These are phyloP conservation scores for Porites australiensis DNA, from an alignment of 64 coral and sea anemone species.

Conservation along the genomic window DNA sequence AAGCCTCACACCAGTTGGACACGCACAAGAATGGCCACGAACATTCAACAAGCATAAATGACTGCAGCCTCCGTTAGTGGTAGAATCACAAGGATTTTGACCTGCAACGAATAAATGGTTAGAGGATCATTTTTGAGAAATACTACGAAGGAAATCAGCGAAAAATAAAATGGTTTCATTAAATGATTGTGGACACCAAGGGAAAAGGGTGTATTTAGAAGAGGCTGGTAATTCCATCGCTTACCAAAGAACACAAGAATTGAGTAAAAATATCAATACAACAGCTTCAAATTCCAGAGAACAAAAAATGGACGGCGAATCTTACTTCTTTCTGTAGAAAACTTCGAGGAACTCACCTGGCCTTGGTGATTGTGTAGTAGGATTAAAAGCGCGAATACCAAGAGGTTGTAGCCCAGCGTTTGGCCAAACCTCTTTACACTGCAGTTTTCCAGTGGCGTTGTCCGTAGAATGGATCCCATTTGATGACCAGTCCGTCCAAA, in stretches of 20 bases:
- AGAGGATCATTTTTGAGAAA: too few species aligned
- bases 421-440: conserved; percentile 32
- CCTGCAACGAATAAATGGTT: background rate
- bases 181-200: too few species aligned
- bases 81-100: background rate
- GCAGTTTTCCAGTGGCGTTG: conserved; percentile 63
- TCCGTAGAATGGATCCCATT: conserved; percentile 73
- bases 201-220: too few species aligned
- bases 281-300: too few species aligned
- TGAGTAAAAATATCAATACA: too few species aligned
- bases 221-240: too few species aligned
- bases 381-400: conserved; percentile 78
- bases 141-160: too few species aligned
- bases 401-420: conserved; percentile 58
- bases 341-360: background rate
- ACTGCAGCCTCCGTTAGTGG: conserved; percentile 47
- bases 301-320: too few species aligned
- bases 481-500: conserved; percentile 85
- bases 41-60: conserved; percentile 46
- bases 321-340: too few species aligned
- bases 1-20: conserved; percentile 49
- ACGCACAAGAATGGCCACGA: conserved; percentile 44
- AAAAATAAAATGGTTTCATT: too few species aligned
- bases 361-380: conserved; percentile 19
- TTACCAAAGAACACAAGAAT: too few species aligned